These are phyloP conservation scores for Callosobruchus maculatus DNA, from an alignment of 2,888 invertebrate genomes.

Conservation along the genomic window DNA sequence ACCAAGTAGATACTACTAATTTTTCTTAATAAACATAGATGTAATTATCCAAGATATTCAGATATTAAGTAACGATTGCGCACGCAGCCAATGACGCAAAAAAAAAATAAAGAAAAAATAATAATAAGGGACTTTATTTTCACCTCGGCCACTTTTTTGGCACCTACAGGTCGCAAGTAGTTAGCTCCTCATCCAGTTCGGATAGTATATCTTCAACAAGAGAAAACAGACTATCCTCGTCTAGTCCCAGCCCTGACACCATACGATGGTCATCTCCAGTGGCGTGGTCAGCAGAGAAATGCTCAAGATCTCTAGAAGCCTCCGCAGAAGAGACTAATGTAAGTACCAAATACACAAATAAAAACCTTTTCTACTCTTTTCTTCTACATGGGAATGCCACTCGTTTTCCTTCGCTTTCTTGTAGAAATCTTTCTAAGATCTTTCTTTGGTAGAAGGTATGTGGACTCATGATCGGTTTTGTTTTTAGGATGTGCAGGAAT, in stretches of 20 bases:
- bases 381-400: neutral
- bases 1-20: too few species aligned
- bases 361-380: too few species aligned
- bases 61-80: too few species aligned
- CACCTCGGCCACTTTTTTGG: too few species aligned
- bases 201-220: slow-evolving; percentile 57
- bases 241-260: slow-evolving; percentile 49
- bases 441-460: neutral
- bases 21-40: too few species aligned
- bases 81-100: too few species aligned
- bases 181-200: slow-evolving; percentile 59
- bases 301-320: slow-evolving; percentile 44
- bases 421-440: neutral
- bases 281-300: slow-evolving; percentile 44
- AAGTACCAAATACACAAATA: neutral
- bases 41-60: too few species aligned
- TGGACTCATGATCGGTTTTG: neutral
- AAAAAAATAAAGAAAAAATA: too few species aligned
- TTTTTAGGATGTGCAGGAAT: slow-evolving; percentile 4
- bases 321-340: slow-evolving; percentile 48
- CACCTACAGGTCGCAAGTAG: slow-evolving; percentile 47
- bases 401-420: neutral
- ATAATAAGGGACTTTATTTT: too few species aligned
- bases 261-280: slow-evolving; percentile 45
- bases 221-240: slow-evolving; percentile 46